Percentiles rank a stretch among this genome's conserved stretches.
These are phyloP conservation scores for Pseudopipra pipra DNA, from an alignment of 2,113 vertebrate genomes.

Conservation along the genomic window DNA sequence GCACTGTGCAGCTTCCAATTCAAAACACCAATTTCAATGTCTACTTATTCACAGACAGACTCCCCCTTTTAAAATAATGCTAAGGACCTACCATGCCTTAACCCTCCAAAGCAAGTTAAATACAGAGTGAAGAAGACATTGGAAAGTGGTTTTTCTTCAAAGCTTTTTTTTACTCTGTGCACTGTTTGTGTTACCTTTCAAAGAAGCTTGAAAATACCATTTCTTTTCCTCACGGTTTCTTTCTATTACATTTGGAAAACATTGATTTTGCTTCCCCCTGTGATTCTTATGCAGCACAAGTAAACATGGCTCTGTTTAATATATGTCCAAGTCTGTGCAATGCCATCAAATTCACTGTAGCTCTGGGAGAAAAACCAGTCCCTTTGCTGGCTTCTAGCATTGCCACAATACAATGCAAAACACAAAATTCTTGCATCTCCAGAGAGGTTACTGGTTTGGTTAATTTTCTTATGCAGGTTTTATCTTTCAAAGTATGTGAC, in stretches of 20 bases:
- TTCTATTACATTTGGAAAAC: slow-evolving; percentile 59
- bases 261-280: slow-evolving; percentile 50
- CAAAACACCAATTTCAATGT: slow-evolving; percentile 5
- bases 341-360: slow-evolving; percentile 48
- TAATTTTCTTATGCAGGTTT: background rate
- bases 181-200: slow-evolving; percentile 58
- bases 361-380: background rate
- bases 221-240: slow-evolving; percentile 44
- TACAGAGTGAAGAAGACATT: background rate
- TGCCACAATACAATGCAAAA: background rate
- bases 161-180: background rate
- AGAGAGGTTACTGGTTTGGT: background rate
- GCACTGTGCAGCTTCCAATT: background rate
- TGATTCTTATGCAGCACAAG: slow-evolving; percentile 58
- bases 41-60: background rate
- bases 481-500: background rate
- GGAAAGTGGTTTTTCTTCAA: background rate
- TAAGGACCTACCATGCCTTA: background rate
- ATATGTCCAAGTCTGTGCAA: slow-evolving; percentile 35
- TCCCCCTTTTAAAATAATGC: background rate
- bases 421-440: background rate
- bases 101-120: background rate
- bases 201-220: slow-evolving; percentile 49
- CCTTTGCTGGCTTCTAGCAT: background rate
- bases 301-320: slow-evolving; percentile 62